Conservation (phyloP, 2,888 invertebrate species). For the Tetramorium bicarinatum region DNA sequence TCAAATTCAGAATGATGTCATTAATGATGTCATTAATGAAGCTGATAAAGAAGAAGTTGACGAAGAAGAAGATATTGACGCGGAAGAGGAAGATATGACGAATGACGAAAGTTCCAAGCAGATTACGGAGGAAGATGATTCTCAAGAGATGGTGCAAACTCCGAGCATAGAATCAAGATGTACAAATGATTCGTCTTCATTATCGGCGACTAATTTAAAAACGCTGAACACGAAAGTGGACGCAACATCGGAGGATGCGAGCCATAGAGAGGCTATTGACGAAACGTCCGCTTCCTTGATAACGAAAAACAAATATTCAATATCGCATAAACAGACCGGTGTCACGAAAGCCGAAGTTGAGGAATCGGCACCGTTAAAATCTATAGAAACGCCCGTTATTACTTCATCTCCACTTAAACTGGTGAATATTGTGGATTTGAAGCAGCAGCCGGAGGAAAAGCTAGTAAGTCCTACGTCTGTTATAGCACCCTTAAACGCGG, state of each 20-base stretch:
- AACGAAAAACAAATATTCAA: conserved; percentile 43
- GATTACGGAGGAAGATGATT: conserved; percentile 78
- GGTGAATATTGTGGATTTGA: conserved; percentile 78
- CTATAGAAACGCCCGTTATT: conserved; percentile 84
- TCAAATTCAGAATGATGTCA: conserved; percentile 56
- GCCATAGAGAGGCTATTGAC: conserved; percentile 38
- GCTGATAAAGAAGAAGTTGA: conserved; percentile 69
- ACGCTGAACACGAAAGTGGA: conserved; percentile 60
- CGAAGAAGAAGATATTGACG: conserved; percentile 77
- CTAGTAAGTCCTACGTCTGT: conserved; percentile 51
- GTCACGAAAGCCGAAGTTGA: conserved; percentile 57
- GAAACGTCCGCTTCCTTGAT: conserved; percentile 26
- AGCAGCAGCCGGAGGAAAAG: conserved; percentile 76
- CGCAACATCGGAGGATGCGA: conserved; percentile 32
- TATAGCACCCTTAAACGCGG: conserved; percentile 53
- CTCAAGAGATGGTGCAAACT: conserved; percentile 69
- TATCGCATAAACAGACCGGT: conserved; percentile 46
- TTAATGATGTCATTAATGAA: conserved; percentile 62
- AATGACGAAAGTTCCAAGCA: conserved; percentile 78
- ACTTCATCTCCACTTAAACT: conserved; percentile 82
- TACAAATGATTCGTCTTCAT: conserved; percentile 9
- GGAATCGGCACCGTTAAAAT: conserved; percentile 73
- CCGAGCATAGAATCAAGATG: conserved; percentile 61
- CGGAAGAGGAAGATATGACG: conserved; percentile 71
- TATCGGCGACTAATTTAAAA: conserved; percentile 49